phyloP scores from a whole-genome alignment of 2,888 invertebrate species.

The Cynaeus angustus region DNA sequence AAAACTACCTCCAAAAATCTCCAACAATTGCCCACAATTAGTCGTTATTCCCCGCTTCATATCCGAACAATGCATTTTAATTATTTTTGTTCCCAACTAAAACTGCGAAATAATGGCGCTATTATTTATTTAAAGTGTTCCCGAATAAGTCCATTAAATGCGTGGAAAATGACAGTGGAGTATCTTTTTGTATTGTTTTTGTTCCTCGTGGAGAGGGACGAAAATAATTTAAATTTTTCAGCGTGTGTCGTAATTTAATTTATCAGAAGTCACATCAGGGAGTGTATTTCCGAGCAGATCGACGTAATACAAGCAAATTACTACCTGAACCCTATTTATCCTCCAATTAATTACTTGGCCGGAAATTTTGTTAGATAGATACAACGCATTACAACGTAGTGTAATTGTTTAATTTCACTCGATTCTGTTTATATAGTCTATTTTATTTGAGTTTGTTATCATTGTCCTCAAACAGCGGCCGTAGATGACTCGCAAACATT shows the following conservation, averaged over 20 bases:
- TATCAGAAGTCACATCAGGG: constrained; percentile 21
- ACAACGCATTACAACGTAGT: constrained; percentile 27
- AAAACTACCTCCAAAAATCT: too few species aligned
- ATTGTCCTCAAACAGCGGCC: constrained; percentile 25
- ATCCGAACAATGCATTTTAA: not conserved
- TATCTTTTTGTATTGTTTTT: not conserved
- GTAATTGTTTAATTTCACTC: constrained; percentile 43
- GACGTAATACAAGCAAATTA: constrained; percentile 42
- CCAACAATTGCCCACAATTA: too few species aligned
- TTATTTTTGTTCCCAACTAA: constrained; percentile 1
- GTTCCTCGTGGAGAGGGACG: not conserved
- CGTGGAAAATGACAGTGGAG: not conserved
- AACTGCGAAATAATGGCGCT: constrained; percentile 2
- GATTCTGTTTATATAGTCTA: constrained; percentile 31
- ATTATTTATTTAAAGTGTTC: constrained; percentile 1
- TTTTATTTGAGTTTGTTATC: constrained; percentile 42
- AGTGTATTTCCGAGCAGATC: constrained; percentile 22
- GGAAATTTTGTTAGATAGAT: constrained; percentile 19
- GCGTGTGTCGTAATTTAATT: constrained; percentile 28
- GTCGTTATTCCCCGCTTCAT: too few species aligned
- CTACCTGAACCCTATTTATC: constrained; percentile 29
- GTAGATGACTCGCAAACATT: constrained; percentile 38
- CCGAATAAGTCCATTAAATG: constrained; percentile 2
- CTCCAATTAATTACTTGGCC: constrained; percentile 42
- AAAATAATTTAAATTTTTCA: not conserved